Percentiles rank a stretch among this genome's conserved stretches.
These are phyloP conservation scores for Blera fallax DNA, from an alignment of 2,888 invertebrate genomes.

Conservation along the genomic window DNA sequence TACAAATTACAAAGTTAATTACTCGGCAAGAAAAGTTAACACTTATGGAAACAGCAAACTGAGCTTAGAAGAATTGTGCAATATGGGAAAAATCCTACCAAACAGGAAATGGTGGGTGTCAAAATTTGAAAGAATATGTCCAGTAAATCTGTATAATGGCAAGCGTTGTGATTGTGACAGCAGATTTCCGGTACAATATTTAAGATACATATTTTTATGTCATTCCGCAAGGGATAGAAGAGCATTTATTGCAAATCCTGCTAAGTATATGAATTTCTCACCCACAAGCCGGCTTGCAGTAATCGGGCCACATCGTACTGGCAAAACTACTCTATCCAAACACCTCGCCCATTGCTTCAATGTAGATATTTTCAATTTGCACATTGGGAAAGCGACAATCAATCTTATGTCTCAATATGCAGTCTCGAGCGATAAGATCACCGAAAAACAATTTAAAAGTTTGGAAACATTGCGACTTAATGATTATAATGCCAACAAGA, in stretches of 20 bases:
- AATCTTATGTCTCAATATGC: background rate
- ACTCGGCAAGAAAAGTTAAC: conserved; percentile 11
- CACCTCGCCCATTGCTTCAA: conserved; percentile 80
- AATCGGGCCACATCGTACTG: conserved; percentile 84
- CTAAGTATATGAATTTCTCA: conserved; percentile 84
- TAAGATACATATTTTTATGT: conserved; percentile 85
- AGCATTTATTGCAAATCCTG: conserved; percentile 85
- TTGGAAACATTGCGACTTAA: background rate
- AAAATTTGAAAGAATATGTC: conserved; percentile 81
- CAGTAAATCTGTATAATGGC: conserved; percentile 85
- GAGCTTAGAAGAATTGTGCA: conserved; percentile 72
- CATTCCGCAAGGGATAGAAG: conserved; percentile 83
- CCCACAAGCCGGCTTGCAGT: conserved; percentile 85
- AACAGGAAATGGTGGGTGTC: conserved; percentile 40
- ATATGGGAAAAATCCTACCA: conserved; percentile 11
- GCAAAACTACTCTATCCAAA: conserved; percentile 84
- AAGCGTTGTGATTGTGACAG: conserved; percentile 82
- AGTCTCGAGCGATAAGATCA: background rate
- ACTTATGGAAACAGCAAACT: background rate
- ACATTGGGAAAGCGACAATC: conserved; percentile 1
- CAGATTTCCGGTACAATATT: conserved; percentile 84
- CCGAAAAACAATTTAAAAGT: background rate
- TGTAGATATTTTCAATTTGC: conserved; percentile 79
- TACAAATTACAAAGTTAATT: conserved; percentile 44
- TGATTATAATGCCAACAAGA: background rate